A percentile compares a stretch with the other conserved stretches of the same genome.
These are phyloP conservation scores for Xestoiulus laeticollis DNA, from an alignment of 2,888 invertebrate genomes.

Conservation along the genomic window DNA sequence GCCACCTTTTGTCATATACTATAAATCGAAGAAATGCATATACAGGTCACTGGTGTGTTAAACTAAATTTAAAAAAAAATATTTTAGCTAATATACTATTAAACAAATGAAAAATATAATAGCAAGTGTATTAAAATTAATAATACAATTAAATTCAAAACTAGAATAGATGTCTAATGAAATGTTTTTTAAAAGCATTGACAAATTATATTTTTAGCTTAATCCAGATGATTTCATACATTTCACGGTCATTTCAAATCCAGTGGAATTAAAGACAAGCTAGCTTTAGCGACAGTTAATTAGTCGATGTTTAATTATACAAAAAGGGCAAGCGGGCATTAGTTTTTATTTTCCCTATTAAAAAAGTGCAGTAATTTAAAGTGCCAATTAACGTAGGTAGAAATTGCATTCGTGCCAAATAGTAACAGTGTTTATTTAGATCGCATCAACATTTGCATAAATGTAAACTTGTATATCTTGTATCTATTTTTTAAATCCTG, in stretches of 20 bases:
- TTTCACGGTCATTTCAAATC: no score
- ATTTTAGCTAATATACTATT: no score
- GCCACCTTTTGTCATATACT: neutral
- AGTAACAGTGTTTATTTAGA: neutral
- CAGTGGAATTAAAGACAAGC: no score
- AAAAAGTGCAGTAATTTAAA: neutral
- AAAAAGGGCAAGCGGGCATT: neutral
- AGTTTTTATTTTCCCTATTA: neutral
- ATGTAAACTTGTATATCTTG: neutral
- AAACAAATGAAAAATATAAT: no score
- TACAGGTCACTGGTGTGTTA: neutral
- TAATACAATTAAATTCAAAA: no score
- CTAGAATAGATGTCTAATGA: no score
- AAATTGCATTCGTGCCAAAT: neutral
- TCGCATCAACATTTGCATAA: neutral
- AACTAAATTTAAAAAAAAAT: neutral
- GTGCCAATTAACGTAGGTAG: neutral
- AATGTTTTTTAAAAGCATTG: no score
- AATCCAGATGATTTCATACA: no score
- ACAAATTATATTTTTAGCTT: no score
- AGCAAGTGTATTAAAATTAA: no score
- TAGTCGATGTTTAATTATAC: neutral
- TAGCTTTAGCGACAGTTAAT: neutral
- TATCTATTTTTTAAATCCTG: neutral
- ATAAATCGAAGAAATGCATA: neutral